A percentile compares a stretch with the other conserved stretches of the same genome.
phyloP scores from a whole-genome alignment of 2,888 invertebrate genomes.

The Arge pagana region DNA sequence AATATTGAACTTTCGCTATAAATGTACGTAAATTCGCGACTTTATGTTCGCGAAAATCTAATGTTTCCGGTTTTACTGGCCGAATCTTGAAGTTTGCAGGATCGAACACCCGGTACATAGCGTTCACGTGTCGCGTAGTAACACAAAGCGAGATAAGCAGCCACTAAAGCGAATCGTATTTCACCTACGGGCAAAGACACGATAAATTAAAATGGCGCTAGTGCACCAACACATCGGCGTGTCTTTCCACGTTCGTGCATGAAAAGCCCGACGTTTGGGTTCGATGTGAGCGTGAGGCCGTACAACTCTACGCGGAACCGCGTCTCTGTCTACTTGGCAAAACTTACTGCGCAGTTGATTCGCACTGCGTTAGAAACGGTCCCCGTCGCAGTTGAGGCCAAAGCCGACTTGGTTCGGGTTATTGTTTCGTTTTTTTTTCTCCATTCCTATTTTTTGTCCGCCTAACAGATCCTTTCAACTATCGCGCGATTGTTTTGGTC shows the following conservation, averaged over 20 bases:
- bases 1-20: too few relatives aligned
- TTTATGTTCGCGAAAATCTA: too few relatives aligned
- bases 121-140: not conserved
- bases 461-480: not conserved
- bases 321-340: slow-evolving; percentile 8
- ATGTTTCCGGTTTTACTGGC: too few relatives aligned
- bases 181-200: slow-evolving; percentile 20
- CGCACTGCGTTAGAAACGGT: slow-evolving; percentile 12
- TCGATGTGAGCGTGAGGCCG: not conserved
- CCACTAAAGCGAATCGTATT: slow-evolving; percentile 21
- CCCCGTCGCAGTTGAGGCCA: slow-evolving; percentile 13
- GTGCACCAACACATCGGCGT: not conserved
- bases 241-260: not conserved
- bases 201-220: slow-evolving; percentile 17
- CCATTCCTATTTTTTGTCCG: not conserved
- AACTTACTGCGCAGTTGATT: slow-evolving; percentile 20
- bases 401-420: not conserved
- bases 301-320: not conserved
- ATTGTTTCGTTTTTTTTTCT: not conserved
- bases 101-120: not conserved
- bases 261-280: not conserved
- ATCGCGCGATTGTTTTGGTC: too few relatives aligned
- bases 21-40: too few relatives aligned
- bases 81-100: too few relatives aligned
- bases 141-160: slow-evolving; percentile 16